Conservation (phyloP, 2,888 invertebrate genomes). For the Carabus problematicus region DNA sequence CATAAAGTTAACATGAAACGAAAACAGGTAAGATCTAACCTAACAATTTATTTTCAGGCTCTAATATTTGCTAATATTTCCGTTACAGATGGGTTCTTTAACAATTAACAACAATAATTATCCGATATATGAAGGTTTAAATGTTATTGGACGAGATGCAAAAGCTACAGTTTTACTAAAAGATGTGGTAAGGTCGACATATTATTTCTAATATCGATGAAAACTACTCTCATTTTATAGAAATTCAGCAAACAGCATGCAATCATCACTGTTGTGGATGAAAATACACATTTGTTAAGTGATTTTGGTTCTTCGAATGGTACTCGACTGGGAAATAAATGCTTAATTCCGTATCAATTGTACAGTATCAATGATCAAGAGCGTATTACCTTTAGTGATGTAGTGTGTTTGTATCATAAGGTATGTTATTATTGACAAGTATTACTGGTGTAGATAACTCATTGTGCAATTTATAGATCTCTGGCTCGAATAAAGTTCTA, state of each 20-base stretch:
- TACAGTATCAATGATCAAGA: conserved; percentile 50
- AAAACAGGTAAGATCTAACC: conserved; percentile 22
- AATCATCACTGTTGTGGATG: conserved; percentile 52
- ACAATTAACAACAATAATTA: conserved; percentile 46
- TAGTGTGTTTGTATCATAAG: conserved; percentile 46
- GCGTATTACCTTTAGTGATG: conserved; percentile 51
- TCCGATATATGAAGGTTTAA: conserved; percentile 52
- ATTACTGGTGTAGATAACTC: too few species aligned
- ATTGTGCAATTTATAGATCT: too few species aligned
- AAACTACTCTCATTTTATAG: conserved; percentile 47
- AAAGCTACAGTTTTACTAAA: conserved; percentile 53
- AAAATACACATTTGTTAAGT: conserved; percentile 52
- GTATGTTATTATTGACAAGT: conserved; percentile 14
- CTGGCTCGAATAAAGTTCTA: too few species aligned
- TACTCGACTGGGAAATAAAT: conserved; percentile 49
- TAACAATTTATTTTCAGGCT: neutral
- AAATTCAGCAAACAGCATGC: conserved; percentile 56
- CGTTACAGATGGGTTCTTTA: conserved; percentile 49
- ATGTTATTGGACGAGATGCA: conserved; percentile 54
- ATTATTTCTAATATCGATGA: neutral
- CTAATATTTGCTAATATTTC: neutral
- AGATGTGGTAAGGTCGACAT: conserved; percentile 50
- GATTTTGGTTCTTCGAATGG: conserved; percentile 57
- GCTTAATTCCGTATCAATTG: conserved; percentile 51
- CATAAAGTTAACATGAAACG: neutral